A percentile compares a stretch with the other conserved stretches of the same genome.
phyloP scores from a whole-genome alignment of 2,888 invertebrate genomes.

The Ophion ventricosus region DNA sequence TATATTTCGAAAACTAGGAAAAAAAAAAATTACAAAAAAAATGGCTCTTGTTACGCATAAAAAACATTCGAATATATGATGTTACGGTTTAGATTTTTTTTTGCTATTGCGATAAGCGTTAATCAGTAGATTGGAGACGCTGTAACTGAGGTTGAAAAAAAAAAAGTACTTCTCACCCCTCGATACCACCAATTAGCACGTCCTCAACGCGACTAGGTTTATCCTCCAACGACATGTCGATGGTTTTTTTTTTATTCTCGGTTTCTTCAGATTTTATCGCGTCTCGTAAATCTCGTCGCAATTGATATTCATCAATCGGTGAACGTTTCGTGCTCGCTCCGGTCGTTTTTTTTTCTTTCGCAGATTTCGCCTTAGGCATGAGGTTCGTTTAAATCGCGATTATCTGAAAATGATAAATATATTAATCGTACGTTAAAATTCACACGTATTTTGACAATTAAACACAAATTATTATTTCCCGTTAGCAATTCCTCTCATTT shows the following conservation, averaged over 20 bases:
- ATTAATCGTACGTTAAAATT: conserved; percentile 1
- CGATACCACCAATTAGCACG: conserved; percentile 79
- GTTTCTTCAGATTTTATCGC: conserved; percentile 30
- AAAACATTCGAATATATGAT: neutral
- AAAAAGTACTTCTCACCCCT: conserved; percentile 76
- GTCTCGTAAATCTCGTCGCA: conserved; percentile 69
- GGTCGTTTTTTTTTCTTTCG: conserved; percentile 23
- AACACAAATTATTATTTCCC: neutral
- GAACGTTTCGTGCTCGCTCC: conserved; percentile 44
- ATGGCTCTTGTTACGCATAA: neutral
- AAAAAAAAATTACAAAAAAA: too few relatives aligned
- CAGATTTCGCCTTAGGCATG: conserved; percentile 31
- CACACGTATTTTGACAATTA: neutral
- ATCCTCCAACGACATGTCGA: conserved; percentile 44
- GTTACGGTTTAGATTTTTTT: neutral
- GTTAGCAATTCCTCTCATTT: neutral
- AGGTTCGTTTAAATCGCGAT: neutral
- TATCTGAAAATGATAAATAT: conserved; percentile 11
- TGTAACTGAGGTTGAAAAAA: neutral
- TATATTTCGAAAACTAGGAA: too few relatives aligned
- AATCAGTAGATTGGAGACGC: neutral
- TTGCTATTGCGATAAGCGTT: neutral
- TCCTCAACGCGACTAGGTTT: conserved; percentile 68
- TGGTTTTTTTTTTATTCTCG: conserved; percentile 24
- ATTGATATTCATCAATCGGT: conserved; percentile 69